A percentile compares a stretch with the other conserved stretches of the same genome.
Conservation (phyloP, 2,113 vertebrate genomes). For the Dendrocopos noguchii region DNA sequence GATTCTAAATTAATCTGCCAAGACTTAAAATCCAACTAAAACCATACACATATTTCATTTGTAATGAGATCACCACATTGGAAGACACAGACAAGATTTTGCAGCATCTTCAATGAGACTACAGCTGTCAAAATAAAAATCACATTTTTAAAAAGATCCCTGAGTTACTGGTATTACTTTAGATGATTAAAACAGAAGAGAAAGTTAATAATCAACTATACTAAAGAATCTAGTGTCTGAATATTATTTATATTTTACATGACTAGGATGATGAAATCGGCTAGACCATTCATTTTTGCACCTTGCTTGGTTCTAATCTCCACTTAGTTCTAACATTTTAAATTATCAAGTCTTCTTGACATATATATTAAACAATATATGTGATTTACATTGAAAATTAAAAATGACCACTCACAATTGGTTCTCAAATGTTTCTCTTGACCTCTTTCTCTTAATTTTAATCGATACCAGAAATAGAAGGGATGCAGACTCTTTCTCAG, state of each 20-base stretch:
- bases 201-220: constrained; percentile 27
- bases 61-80: constrained; percentile 9
- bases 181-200: constrained; percentile 50
- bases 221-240: background rate
- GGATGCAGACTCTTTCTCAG: background rate
- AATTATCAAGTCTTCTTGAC: too few relatives aligned
- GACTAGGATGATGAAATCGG: background rate
- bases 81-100: constrained; percentile 25
- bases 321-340: too few relatives aligned
- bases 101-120: constrained; percentile 38
- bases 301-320: background rate
- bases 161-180: constrained; percentile 35
- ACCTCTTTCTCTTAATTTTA: background rate
- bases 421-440: background rate
- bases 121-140: constrained; percentile 52
- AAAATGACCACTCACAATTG: background rate
- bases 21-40: constrained; percentile 41
- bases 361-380: background rate
- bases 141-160: background rate
- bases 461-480: background rate
- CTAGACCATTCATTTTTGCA: background rate
- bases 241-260: background rate
- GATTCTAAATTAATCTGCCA: constrained; percentile 31
- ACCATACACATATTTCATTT: constrained; percentile 28
- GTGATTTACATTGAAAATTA: background rate